These are phyloP conservation scores for Anoplius nigerrimus DNA, from an alignment of 2,888 invertebrate genomes.

Conservation along the genomic window DNA sequence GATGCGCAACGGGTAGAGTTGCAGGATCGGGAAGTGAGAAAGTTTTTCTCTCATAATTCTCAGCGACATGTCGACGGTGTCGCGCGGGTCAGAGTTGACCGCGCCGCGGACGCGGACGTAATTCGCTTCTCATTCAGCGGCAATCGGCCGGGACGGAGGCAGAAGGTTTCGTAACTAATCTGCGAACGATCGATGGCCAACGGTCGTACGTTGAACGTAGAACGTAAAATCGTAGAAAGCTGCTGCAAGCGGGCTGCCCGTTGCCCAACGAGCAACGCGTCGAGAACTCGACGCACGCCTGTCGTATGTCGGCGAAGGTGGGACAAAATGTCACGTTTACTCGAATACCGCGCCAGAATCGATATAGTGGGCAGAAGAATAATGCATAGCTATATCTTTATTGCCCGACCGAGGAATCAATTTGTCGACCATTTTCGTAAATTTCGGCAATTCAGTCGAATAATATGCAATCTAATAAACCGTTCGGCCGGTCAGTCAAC, in stretches of 20 bases:
- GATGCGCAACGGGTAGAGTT: no score
- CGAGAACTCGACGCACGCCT: constrained; percentile 11
- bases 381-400: no score
- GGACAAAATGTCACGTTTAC: not conserved
- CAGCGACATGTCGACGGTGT: not conserved
- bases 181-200: constrained; percentile 32
- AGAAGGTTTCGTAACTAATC: constrained; percentile 47
- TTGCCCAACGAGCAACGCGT: constrained; percentile 40
- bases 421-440: no score
- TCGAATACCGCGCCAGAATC: not conserved
- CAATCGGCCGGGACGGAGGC: constrained; percentile 14
- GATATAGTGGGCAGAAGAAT: no score
- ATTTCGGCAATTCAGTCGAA: no score
- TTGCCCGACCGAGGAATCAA: no score
- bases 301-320: constrained; percentile 24
- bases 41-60: not conserved
- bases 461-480: no score
- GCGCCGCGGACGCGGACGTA: not conserved
- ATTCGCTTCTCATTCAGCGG: not conserved
- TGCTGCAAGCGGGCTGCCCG: constrained; percentile 36
- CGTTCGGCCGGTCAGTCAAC: no score
- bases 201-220: no score
- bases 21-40: no score
- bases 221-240: no score
- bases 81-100: not conserved